Evolutionary conservation across 2,113 vertebrate species (phyloP).

Genomic region (Sclerurus mexicanus): DNA sequence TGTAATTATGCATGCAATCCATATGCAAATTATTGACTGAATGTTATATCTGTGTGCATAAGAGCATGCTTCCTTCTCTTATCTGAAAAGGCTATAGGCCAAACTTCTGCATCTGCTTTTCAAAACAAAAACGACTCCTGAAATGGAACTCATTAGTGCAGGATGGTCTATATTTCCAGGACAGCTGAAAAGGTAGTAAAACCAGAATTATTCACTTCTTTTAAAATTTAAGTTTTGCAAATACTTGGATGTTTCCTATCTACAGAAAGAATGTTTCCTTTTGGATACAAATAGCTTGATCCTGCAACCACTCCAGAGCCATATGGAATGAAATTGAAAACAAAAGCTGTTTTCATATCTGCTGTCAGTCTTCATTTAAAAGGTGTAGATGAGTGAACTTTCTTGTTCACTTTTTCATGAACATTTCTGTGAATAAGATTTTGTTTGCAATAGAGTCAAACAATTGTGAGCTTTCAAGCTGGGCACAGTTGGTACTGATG

Average conservation of each 20-base stretch:
- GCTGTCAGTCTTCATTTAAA: slow-evolving; percentile 45
- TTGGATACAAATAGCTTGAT: slow-evolving; percentile 25
- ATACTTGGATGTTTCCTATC: slow-evolving; percentile 17
- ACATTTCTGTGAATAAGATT: background rate
- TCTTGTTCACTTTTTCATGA: background rate
- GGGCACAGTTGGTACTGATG: background rate
- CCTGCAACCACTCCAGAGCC: background rate
- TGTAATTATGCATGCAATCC: background rate
- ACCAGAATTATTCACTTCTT: background rate
- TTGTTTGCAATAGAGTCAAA: background rate
- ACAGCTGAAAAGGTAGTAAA: slow-evolving; percentile 41
- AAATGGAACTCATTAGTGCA: slow-evolving; percentile 18
- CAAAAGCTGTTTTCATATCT: slow-evolving; percentile 39
- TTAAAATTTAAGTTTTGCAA: slow-evolving; percentile 27
- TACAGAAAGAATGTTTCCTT: slow-evolving; percentile 16
- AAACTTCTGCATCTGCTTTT: slow-evolving; percentile 32
- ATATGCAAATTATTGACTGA: background rate
- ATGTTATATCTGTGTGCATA: background rate
- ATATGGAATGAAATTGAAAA: slow-evolving; percentile 43
- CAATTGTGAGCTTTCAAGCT: background rate
- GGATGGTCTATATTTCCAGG: background rate
- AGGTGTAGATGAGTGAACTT: slow-evolving; percentile 11
- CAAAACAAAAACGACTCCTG: background rate
- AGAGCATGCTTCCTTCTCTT: background rate
- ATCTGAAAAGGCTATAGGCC: background rate